These are phyloP conservation scores for Chaenodraco wilsoni DNA, from an alignment of 2,797 vertebrate genomes.

Conservation along the genomic window DNA sequence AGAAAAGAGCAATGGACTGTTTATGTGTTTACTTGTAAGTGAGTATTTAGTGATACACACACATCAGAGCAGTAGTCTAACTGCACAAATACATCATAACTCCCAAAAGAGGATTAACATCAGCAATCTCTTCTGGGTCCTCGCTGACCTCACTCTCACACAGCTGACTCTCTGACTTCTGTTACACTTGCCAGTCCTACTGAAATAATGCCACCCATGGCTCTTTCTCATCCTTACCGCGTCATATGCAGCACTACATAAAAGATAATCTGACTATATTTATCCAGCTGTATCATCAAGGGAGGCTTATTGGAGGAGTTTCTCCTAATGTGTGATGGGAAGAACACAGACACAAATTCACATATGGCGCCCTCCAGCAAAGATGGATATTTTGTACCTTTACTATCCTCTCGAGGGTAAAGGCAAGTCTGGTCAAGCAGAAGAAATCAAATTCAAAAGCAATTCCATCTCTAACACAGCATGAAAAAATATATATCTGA, in stretches of 20 bases:
- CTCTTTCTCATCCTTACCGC: conserved; percentile 56
- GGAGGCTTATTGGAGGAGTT: conserved; percentile 74
- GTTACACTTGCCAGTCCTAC: conserved; percentile 12
- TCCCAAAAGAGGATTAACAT: conserved; percentile 83
- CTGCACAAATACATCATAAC: conserved; percentile 76
- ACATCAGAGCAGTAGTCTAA: conserved; percentile 69
- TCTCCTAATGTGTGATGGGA: conserved; percentile 39
- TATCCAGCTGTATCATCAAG: conserved; percentile 75
- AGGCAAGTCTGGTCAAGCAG: conserved; percentile 53
- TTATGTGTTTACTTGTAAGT: conserved; percentile 10
- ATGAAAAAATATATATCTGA: conserved; percentile 3
- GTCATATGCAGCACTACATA: conserved; percentile 71
- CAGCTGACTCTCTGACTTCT: conserved; percentile 40
- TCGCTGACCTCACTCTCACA: conserved; percentile 73
- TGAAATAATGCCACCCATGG: conserved; percentile 30
- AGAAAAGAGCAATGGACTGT: conserved; percentile 13
- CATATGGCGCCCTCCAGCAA: conserved; percentile 36
- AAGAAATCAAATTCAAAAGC: conserved; percentile 54
- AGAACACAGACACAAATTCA: conserved; percentile 12
- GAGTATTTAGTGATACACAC: conserved; percentile 38
- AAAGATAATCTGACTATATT: conserved; percentile 80
- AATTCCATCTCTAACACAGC: conserved; percentile 8
- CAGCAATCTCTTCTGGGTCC: conserved; percentile 73
- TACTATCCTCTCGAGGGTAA: conserved; percentile 27
- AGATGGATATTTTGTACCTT: conserved; percentile 66